Evolutionary conservation across 1,140 invertebrate species (phyloP), one percentile per base, ranked within the genome.

Genomic region (Drosophila simulans): DNA sequence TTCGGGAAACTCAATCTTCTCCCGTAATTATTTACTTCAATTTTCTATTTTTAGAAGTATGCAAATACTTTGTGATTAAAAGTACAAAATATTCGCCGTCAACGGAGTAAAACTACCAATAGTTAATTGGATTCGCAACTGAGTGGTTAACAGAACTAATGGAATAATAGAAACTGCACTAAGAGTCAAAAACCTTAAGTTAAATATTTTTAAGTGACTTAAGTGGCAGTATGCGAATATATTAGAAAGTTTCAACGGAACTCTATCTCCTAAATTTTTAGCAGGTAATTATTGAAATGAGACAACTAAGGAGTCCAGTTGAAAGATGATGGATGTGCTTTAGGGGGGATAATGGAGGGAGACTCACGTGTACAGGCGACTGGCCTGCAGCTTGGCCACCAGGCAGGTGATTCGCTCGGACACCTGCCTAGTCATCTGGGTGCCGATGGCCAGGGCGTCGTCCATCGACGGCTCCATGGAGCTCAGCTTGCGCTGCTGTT

Each of bases 381-480:
- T 91, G 66, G n/a, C 64, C 43, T 91, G 90, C 42, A 91, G 57
- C 53, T 85, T 75, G 37, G 49, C 78, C 52, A 89, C 73, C 53
- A 88, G 49, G 11, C 73, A 81, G 53, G 79, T 53, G 27, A 90
- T 57, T n/a, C 73, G 81, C 12, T 90, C 80, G 10, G 78, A 71
- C 34, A 91, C 75, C 64, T 90, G 52, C 13, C 84, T 88, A 22
- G 90, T 91, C 76, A 90, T 77, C 63, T 90, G 80, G 20, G 90
- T 91, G 56, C 90, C 85, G 35, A 91, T 80, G 55, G 90, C 90
- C 25, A 91, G 68, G n/a, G 79, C 89, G 45, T 91, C 89, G 46
- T 90, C 85, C 85, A 85, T 89, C 10, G 81, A 78, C n/a, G 85
- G 85, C 22, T 90, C 85, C 85, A 90, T 89, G 5, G 80, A 80